These are phyloP conservation scores for Ephestia elutella DNA, from an alignment of 1,140 invertebrate genomes.

Conservation along the genomic window DNA sequence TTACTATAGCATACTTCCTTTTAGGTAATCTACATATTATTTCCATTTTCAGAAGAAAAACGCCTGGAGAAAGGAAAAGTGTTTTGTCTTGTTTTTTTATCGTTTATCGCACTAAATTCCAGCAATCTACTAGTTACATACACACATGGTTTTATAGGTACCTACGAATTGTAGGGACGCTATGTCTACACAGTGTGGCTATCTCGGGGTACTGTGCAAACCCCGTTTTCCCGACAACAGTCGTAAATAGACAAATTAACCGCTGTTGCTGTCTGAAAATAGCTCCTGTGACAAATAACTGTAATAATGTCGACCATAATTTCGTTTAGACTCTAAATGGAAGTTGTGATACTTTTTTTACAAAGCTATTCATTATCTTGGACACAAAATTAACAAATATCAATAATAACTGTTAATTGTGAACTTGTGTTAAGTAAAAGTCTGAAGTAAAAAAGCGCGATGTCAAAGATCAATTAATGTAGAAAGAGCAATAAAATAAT, in stretches of 20 bases:
- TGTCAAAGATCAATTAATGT: no score
- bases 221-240: slow-evolving; percentile 5
- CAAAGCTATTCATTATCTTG: background rate
- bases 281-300: background rate
- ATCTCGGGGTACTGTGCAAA: slow-evolving; percentile 1
- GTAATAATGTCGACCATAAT: background rate
- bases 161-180: background rate
- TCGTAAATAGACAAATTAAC: slow-evolving; percentile 13
- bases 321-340: background rate
- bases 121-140: background rate
- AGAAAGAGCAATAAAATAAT: no score
- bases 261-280: background rate
- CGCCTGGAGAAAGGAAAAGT: background rate
- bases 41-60: background rate
- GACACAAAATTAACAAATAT: no score
- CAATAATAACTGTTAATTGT: no score
- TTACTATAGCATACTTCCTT: slow-evolving; percentile 7
- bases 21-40: slow-evolving; percentile 10
- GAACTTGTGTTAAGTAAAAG: no score
- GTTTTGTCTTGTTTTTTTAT: background rate
- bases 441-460: no score
- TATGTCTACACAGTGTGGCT: background rate
- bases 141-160: background rate
- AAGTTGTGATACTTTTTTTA: background rate
- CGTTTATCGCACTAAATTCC: background rate